A percentile compares a stretch with the other conserved stretches of the same genome.
Evolutionary conservation across 30 jellyfish, hydroid and myxozoan genomes (phyloP).

Genomic region (Nemopilema nomurai): DNA sequence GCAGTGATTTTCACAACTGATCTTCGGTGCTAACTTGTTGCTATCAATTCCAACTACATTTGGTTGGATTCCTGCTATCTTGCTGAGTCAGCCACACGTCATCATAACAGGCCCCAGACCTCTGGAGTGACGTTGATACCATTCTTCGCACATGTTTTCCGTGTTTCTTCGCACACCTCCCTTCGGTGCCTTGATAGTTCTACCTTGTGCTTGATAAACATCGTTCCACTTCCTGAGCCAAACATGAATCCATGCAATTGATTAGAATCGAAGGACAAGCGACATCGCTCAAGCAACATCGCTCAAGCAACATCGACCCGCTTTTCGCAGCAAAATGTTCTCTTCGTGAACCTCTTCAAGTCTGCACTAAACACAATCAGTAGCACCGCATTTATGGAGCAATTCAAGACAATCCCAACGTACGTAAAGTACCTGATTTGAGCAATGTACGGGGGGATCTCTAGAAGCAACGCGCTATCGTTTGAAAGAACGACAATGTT

Average conservation of each 20-base stretch:
- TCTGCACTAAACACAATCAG: slow-evolving; percentile 23
- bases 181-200: too few species aligned
- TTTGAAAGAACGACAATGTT: not conserved
- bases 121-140: too few species aligned
- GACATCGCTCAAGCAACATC: not conserved
- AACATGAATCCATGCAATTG: not conserved
- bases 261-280: not conserved
- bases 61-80: too few species aligned
- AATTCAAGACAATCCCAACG: slow-evolving; percentile 1
- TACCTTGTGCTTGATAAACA: too few species aligned
- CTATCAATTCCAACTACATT: too few species aligned
- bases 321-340: not conserved
- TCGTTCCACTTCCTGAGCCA: too few species aligned
- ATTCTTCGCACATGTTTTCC: too few species aligned
- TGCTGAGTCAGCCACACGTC: too few species aligned
- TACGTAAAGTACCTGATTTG: not conserved
- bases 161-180: too few species aligned
- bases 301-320: not conserved
- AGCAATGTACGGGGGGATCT: not conserved
- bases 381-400: slow-evolving; percentile 27
- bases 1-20: too few species aligned
- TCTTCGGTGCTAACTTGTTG: too few species aligned
- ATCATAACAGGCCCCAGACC: too few species aligned
- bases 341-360: not conserved
- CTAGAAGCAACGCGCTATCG: not conserved